phyloP scores from a whole-genome alignment of 2,113 vertebrate genomes.

The Lynx canadensis region DNA sequence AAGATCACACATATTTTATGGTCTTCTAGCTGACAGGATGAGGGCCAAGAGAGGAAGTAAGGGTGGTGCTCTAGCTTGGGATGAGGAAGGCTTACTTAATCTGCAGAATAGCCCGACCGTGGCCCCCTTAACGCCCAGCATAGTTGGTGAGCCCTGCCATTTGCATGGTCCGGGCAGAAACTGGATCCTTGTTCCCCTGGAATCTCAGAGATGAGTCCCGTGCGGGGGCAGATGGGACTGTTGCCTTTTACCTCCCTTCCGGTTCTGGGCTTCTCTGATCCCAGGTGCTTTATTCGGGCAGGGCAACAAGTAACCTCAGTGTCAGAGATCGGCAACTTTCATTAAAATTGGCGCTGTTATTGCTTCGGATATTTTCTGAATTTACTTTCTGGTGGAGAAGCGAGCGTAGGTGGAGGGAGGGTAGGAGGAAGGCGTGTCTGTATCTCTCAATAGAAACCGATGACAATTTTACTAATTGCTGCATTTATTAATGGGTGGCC shows the following conservation, averaged over 20 bases:
- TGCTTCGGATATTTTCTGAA: background rate
- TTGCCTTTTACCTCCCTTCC: background rate
- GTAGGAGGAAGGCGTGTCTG: background rate
- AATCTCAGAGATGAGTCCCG: background rate
- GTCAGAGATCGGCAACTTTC: background rate
- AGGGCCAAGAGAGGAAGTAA: background rate
- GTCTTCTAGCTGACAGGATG: background rate
- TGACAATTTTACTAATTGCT: slow-evolving; percentile 55
- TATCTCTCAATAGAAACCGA: slow-evolving; percentile 45
- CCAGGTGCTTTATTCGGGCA: background rate
- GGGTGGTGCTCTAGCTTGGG: background rate
- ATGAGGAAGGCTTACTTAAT: background rate
- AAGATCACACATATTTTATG: background rate
- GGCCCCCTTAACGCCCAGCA: no score
- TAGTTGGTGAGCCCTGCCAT: background rate
- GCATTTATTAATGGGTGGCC: slow-evolving; percentile 53
- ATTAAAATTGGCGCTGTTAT: accelerated
- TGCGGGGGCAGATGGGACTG: background rate
- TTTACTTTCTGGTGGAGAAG: background rate
- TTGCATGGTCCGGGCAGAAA: background rate
- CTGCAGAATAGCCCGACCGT: background rate
- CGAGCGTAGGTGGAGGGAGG: background rate
- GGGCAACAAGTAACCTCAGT: background rate
- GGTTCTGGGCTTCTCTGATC: background rate
- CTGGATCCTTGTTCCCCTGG: accelerated